These are phyloP conservation scores for Lepisosteus osseus DNA, from an alignment of 2,113 vertebrate genomes.

Conservation along the genomic window DNA sequence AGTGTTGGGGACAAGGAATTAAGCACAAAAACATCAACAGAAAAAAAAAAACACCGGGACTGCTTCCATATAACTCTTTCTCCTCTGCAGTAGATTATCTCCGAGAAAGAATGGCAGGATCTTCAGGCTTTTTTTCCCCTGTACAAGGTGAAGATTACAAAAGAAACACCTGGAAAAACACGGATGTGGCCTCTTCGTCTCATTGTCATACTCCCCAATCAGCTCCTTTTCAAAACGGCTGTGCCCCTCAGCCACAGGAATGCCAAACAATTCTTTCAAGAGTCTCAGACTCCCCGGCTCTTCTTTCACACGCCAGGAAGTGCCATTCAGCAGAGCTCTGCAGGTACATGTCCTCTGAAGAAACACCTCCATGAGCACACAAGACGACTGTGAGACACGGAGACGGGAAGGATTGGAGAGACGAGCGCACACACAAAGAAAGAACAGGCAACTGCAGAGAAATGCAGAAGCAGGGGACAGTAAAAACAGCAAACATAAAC, in stretches of 20 bases:
- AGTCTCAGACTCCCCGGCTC: conserved; percentile 43
- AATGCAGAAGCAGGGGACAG: neutral
- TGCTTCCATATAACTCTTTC: conserved; percentile 33
- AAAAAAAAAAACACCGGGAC: neutral
- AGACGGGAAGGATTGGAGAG: neutral
- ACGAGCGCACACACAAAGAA: neutral
- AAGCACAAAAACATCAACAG: too few species aligned
- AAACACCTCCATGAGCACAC: conserved; percentile 28
- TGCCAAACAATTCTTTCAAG: conserved; percentile 66
- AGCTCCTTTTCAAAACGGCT: conserved; percentile 18
- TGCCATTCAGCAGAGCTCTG: conserved; percentile 64
- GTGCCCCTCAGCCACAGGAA: conserved; percentile 51
- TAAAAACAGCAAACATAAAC: neutral
- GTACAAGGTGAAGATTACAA: conserved; percentile 40
- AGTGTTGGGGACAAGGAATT: too few species aligned
- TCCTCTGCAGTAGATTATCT: conserved; percentile 48
- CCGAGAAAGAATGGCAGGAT: conserved; percentile 34
- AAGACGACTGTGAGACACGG: neutral
- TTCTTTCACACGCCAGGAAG: conserved; percentile 71
- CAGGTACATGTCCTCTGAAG: conserved; percentile 57
- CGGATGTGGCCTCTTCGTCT: conserved; percentile 25
- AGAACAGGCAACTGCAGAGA: neutral
- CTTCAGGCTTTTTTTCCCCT: conserved; percentile 29
- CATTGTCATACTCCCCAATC: conserved; percentile 22
- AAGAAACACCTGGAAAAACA: conserved; percentile 55